A percentile compares a stretch with the other conserved stretches of the same genome.
phyloP scores from a whole-genome alignment of 2,797 vertebrate species.

The Lepus townsendii region DNA sequence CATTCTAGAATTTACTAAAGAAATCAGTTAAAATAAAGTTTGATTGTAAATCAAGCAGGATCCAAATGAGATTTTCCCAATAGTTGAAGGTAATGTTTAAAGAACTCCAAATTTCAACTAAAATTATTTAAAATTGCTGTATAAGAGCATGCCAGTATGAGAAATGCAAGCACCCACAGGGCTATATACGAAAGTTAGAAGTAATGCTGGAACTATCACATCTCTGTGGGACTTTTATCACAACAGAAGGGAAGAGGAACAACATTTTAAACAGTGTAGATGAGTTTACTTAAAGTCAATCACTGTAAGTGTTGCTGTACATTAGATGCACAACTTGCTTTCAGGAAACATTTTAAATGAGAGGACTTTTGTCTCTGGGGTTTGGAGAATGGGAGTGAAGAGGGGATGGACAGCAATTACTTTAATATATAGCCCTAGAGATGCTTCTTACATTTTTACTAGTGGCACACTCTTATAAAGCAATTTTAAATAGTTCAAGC shows the following conservation, averaged over 20 bases:
- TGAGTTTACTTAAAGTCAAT: conserved; percentile 51
- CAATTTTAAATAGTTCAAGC: conserved; percentile 53
- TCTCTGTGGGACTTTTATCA: conserved; percentile 52
- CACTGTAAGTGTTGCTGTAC: conserved; percentile 4
- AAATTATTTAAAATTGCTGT: conserved; percentile 59
- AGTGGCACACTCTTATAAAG: conserved; percentile 35
- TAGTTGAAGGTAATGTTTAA: conserved; percentile 51
- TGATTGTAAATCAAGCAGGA: conserved; percentile 24
- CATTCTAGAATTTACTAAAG: conserved; percentile 44
- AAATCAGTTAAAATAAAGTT: conserved; percentile 42
- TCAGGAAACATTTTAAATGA: conserved; percentile 62
- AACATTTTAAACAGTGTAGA: conserved; percentile 47
- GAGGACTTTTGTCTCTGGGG: conserved; percentile 14
- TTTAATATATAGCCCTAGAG: not conserved
- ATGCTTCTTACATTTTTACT: conserved; percentile 11
- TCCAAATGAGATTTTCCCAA: conserved; percentile 60
- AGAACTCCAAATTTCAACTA: conserved; percentile 48
- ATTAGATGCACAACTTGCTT: not conserved
- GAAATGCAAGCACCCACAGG: not conserved
- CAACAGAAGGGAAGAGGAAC: not conserved
- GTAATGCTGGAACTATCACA: conserved; percentile 39
- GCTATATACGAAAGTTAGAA: conserved; percentile 48
- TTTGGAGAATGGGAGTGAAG: not conserved
- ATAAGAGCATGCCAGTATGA: conserved; percentile 1
- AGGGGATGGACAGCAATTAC: not conserved